A percentile compares a stretch with the other conserved stretches of the same genome.
Conservation (phyloP, 2,888 invertebrate species). For the Monoplex corrugatus region DNA sequence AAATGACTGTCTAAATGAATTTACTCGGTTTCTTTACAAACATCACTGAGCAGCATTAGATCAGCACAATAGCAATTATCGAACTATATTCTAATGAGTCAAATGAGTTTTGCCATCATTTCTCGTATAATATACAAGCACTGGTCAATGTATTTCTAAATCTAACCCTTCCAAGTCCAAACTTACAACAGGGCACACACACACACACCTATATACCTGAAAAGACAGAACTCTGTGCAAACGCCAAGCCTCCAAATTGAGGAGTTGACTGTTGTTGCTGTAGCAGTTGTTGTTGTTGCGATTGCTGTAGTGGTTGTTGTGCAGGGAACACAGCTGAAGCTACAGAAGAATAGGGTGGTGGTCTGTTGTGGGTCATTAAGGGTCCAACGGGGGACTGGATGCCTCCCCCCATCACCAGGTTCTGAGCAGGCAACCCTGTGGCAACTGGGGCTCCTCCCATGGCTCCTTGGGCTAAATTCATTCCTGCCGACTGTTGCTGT, state of each 20-base stretch:
- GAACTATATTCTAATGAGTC: too few relatives aligned
- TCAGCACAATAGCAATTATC: too few relatives aligned
- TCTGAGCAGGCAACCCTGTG: not conserved
- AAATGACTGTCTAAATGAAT: too few relatives aligned
- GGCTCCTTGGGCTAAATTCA: not conserved
- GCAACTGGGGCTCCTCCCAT: slow-evolving; percentile 36
- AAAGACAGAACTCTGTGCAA: slow-evolving; percentile 21
- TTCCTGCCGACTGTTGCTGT: not conserved
- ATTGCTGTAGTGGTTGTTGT: not conserved
- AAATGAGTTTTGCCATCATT: too few relatives aligned
- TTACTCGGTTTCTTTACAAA: too few relatives aligned
- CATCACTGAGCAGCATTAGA: too few relatives aligned
- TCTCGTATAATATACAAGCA: too few relatives aligned
- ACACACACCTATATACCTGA: slow-evolving; percentile 28
- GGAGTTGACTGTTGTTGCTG: not conserved
- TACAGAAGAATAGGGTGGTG: not conserved
- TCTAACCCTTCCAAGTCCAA: too few relatives aligned
- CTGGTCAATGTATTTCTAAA: too few relatives aligned
- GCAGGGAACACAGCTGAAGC: slow-evolving; percentile 4
- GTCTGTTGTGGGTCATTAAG: slow-evolving; percentile 20
- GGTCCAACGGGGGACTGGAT: not conserved
- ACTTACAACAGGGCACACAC: too few relatives aligned
- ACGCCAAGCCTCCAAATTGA: slow-evolving; percentile 8
- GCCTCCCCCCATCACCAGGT: slow-evolving; percentile 5
- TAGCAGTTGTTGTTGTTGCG: not conserved